Conservation (phyloP, 2,888 invertebrate species). For the Drosophila anceps region DNA sequence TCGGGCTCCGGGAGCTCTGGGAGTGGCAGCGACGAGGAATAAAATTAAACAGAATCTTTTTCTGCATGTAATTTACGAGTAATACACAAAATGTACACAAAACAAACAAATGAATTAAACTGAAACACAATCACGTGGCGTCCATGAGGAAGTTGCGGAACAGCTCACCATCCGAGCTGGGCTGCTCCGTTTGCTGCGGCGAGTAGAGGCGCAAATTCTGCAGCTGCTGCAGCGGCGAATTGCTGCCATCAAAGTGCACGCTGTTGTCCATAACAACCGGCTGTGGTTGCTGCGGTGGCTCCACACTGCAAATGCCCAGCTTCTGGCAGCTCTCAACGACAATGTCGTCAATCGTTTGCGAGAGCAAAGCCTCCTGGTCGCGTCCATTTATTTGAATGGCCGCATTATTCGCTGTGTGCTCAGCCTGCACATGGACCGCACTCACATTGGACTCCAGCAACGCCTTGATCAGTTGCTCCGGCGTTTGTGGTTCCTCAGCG, state of each 20-base stretch:
- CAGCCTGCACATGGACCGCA: conserved; percentile 46
- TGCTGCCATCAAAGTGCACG: conserved; percentile 83
- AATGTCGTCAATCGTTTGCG: conserved; percentile 84
- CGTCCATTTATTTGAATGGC: conserved; percentile 37
- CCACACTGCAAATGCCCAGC: conserved; percentile 81
- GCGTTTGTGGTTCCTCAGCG: conserved; percentile 58
- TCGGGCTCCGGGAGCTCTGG: conserved; percentile 82
- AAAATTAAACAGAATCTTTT: conserved; percentile 21
- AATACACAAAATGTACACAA: conserved; percentile 31
- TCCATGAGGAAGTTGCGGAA: conserved; percentile 73
- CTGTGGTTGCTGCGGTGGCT: conserved; percentile 28
- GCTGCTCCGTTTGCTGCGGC: conserved; percentile 66
- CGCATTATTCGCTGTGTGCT: conserved; percentile 85
- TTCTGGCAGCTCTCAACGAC: conserved; percentile 85
- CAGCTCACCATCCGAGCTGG: conserved; percentile 66
- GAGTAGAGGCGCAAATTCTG: conserved; percentile 88
- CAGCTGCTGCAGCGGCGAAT: conserved; percentile 89
- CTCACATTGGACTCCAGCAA: conserved; percentile 69
- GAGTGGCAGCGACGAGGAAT: conserved; percentile 83
- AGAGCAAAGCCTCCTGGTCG: conserved; percentile 78
- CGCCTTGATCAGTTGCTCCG: conserved; percentile 80
- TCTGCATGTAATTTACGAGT: conserved; percentile 28
- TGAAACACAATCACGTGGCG: conserved; percentile 49
- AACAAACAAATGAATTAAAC: conserved; percentile 11
- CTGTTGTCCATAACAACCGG: conserved; percentile 84